Evolutionary conservation across 2,888 invertebrate genomes (phyloP).

Genomic region (Melipona bicolor): DNA sequence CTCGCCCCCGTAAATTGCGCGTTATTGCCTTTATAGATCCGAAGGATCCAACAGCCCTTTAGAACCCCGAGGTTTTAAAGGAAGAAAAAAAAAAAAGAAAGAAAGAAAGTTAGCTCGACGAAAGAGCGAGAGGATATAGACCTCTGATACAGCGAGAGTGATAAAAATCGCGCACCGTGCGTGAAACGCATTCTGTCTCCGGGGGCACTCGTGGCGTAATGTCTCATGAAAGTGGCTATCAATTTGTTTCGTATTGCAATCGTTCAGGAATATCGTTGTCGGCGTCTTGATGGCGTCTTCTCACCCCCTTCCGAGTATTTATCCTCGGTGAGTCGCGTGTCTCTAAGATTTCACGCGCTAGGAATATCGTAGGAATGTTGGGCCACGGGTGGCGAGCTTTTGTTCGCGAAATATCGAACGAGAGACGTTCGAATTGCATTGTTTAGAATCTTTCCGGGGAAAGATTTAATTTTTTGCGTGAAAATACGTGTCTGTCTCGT

Average conservation of each 20-base stretch:
- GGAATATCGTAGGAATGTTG: background rate
- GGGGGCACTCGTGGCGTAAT: conserved; percentile 15
- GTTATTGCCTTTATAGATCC: conserved; percentile 73
- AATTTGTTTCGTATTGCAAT: conserved; percentile 58
- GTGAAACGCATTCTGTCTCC: conserved; percentile 60
- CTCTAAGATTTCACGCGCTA: background rate
- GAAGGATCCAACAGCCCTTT: conserved; percentile 42
- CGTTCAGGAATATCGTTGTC: conserved; percentile 42
- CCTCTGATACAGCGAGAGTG: conserved; percentile 62
- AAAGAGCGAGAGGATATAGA: conserved; percentile 14
- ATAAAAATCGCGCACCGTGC: conserved; percentile 73
- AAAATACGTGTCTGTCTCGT: too few species aligned
- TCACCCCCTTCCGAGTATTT: too few species aligned
- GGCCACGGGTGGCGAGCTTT: too few species aligned
- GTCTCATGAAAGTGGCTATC: conserved; percentile 51
- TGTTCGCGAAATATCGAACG: background rate
- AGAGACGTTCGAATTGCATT: too few species aligned
- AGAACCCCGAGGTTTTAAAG: background rate
- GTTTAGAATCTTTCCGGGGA: too few species aligned
- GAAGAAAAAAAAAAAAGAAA: background rate
- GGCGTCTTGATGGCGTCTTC: conserved; percentile 10
- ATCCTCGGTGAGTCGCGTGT: background rate
- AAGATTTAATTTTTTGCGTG: too few species aligned
- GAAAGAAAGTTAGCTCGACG: too few species aligned
- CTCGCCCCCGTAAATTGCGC: conserved; percentile 74